Evolutionary conservation across 2,113 vertebrate genomes (phyloP), one percentile per base, ranked within the genome.

Genomic region (Bombycilla garrulus): DNA sequence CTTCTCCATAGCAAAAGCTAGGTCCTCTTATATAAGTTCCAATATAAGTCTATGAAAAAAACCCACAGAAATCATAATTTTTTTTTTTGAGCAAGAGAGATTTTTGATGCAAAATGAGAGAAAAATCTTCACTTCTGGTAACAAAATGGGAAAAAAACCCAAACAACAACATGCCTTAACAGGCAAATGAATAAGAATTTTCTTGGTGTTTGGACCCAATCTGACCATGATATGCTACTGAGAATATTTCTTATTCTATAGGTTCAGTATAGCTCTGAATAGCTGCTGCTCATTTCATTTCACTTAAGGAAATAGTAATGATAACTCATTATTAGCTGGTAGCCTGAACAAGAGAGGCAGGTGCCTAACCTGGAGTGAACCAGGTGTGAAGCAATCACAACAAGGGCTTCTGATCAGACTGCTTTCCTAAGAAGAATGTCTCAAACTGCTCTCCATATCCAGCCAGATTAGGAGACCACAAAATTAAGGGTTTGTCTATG

Each of bases 31-130:
- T n/a, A 57, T 22, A 50, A 50, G 5, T 78, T 60, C 21, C 44
- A 79, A 31, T 47, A 0, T 5, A 86, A 64, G 17, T 16, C 12
- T 10, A n/a, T 22, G 9, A 26, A 86, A 86, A 72, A 72, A 0
- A 0, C 0, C 5, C 11, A 31, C 33, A 29, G 17, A 50, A 57
- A 45, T 8, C 8, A 19, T 54, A 5, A 9, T 29, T 64, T 36
- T 20, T 36, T 20, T 36, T 45, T 4, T 21, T 61, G 60, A 25
- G 20, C 3, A 23, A 22, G 61, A 64, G 12, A 73, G 14, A 66
- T 65, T 81, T 79, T 36, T 81, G 8, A 81, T 22, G 14, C 26
- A 72, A 94, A 94, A 81, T 31, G 16, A 64, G 9, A 56, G 31
- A 57, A 89, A 89, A 89, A 53, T n/a, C 38, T 78, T 86, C 28